Evolutionary conservation across 2,113 vertebrate genomes (phyloP).

Genomic region (Nesoenas mayeri): DNA sequence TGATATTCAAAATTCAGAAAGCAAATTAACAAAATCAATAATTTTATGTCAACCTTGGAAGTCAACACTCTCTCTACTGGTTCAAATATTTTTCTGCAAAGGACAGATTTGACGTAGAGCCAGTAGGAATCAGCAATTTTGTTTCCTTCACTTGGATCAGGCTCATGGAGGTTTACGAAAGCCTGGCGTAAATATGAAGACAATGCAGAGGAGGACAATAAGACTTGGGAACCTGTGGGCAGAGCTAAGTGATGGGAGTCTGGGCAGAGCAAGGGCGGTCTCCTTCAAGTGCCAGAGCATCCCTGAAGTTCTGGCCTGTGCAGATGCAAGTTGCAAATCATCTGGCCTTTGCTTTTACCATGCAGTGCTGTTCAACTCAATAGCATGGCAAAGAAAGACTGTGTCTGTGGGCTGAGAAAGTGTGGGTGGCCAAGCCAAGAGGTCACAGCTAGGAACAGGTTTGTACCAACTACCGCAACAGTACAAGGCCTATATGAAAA

Average conservation of each 20-base stretch:
- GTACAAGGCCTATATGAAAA: not conserved
- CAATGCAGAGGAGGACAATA: not conserved
- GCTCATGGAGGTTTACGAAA: not conserved
- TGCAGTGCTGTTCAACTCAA: not conserved
- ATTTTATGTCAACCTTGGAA: not conserved
- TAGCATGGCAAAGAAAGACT: not conserved
- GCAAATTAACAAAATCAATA: not conserved
- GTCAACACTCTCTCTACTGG: not conserved
- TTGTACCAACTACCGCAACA: not conserved
- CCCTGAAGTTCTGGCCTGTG: not conserved
- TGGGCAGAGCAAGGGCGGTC: not conserved
- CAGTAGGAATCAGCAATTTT: not conserved
- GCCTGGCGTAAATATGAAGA: not conserved
- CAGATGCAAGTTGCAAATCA: not conserved
- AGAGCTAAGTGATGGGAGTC: not conserved
- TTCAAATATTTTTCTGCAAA: not conserved
- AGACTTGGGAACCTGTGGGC: not conserved
- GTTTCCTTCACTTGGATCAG: not conserved
- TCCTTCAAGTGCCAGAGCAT: not conserved
- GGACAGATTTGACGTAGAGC: not conserved
- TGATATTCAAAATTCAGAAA: not conserved
- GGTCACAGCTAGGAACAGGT: not conserved
- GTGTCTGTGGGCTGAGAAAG: not conserved
- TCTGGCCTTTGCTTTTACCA: not conserved
- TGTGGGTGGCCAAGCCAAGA: not conserved